Percentiles rank a stretch among this genome's conserved stretches.
These are phyloP conservation scores for Gymnocephalus cernua DNA, from an alignment of 2,113 vertebrate genomes.

Conservation along the genomic window DNA sequence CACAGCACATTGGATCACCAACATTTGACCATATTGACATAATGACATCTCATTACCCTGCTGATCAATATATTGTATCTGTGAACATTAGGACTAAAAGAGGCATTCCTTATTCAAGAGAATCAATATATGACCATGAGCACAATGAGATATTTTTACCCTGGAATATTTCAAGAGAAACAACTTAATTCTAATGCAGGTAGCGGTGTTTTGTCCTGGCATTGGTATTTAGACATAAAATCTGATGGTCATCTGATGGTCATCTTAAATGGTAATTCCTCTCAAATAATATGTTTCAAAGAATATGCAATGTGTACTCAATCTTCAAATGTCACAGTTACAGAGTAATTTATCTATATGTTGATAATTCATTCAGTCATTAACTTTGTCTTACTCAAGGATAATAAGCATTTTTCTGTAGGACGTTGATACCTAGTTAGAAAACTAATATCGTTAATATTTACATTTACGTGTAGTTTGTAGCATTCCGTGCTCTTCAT, in stretches of 20 bases:
- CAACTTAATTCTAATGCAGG: not conserved
- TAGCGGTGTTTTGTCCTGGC: conserved; percentile 8
- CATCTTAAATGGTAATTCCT: not conserved
- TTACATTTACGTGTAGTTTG: not conserved
- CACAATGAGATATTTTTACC: not conserved
- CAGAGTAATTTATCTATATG: not conserved
- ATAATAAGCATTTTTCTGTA: not conserved
- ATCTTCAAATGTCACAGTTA: not conserved
- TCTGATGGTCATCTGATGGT: not conserved
- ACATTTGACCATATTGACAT: conserved; percentile 10
- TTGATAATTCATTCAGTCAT: not conserved
- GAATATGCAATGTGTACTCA: not conserved
- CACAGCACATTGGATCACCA: not conserved
- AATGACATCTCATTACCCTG: conserved; percentile 43
- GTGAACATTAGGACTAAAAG: conserved; percentile 20
- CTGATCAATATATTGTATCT: conserved; percentile 40
- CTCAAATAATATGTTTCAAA: not conserved
- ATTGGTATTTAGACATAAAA: not conserved
- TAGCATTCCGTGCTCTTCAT: not conserved
- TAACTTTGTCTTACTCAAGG: not conserved
- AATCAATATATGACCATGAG: conserved; percentile 36
- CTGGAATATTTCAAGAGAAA: conserved; percentile 6
- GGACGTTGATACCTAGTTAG: no score
- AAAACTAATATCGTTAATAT: not conserved
- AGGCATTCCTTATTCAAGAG: not conserved